Evolutionary conservation across 2,888 invertebrate species (phyloP).

Genomic region (Amphipyra tragopoginis): DNA sequence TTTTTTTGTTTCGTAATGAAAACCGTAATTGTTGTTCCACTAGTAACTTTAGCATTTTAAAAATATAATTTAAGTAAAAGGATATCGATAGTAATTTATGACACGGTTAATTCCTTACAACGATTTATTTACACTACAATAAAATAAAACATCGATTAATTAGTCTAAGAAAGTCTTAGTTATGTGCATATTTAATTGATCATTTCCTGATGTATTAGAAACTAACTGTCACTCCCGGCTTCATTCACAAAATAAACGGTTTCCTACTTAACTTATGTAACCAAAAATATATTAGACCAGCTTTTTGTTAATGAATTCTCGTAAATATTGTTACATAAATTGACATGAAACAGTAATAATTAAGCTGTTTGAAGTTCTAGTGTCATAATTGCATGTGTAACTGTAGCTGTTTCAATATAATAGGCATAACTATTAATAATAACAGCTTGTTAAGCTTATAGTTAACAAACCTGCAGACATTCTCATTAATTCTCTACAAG

Average conservation of each 20-base stretch:
- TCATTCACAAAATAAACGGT: conserved; percentile 1
- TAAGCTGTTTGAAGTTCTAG: conserved; percentile 14
- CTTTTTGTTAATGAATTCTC: conserved; percentile 18
- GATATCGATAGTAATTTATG: background rate
- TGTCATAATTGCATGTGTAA: conserved; percentile 36
- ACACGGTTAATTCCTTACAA: background rate
- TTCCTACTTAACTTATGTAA: conserved; percentile 9
- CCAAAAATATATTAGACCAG: background rate
- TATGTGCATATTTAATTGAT: background rate
- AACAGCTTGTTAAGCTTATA: conserved; percentile 27
- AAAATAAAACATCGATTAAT: conserved; percentile 16
- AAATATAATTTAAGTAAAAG: too few species aligned
- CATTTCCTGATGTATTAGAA: conserved; percentile 12
- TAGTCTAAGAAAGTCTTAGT: background rate
- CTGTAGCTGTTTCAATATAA: conserved; percentile 34
- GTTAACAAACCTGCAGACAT: conserved; percentile 22
- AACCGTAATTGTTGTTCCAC: too few species aligned
- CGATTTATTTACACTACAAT: conserved; percentile 11
- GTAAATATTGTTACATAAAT: conserved; percentile 17
- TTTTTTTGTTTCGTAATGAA: too few species aligned
- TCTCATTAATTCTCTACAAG: conserved; percentile 23
- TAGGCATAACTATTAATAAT: conserved; percentile 35
- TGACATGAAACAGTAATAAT: conserved; percentile 7
- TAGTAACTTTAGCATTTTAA: too few species aligned
- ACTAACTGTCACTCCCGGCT: background rate